Evolutionary conservation across 2,797 vertebrate species (phyloP).

Genomic region (Apogon talboti): DNA sequence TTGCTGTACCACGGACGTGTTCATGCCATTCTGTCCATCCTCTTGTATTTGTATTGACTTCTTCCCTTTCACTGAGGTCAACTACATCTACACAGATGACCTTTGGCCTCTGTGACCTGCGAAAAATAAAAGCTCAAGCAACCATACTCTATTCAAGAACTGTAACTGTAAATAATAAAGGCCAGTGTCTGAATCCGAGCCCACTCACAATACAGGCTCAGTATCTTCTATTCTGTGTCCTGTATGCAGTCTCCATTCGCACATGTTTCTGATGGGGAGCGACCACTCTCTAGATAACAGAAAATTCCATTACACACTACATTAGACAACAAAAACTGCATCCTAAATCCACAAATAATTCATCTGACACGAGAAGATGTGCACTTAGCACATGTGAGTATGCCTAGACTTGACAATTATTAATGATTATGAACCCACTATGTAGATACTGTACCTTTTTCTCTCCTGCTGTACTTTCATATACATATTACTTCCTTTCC

Average conservation of each 20-base stretch:
- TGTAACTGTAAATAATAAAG: conserved; percentile 54
- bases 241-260: conserved; percentile 34
- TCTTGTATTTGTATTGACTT: conserved; percentile 6
- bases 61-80: background rate
- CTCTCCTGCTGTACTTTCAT: conserved; percentile 13
- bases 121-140: conserved; percentile 21
- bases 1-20: background rate
- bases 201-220: conserved; percentile 30
- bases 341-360: conserved; percentile 69
- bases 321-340: conserved; percentile 74
- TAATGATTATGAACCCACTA: conserved; percentile 29
- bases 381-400: conserved; percentile 55
- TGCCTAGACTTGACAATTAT: conserved; percentile 44
- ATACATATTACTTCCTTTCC: conserved; percentile 2
- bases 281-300: conserved; percentile 59
- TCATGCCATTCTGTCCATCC: background rate
- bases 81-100: conserved; percentile 25
- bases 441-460: conserved; percentile 1
- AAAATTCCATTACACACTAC: conserved; percentile 76
- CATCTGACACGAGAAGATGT: conserved; percentile 56
- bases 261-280: conserved; percentile 51
- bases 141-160: conserved; percentile 23
- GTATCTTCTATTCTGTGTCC: conserved; percentile 27
- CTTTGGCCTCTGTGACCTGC: conserved; percentile 48
- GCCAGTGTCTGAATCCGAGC: conserved; percentile 44